A percentile compares a stretch with the other conserved stretches of the same genome.
phyloP scores from a whole-genome alignment of 2,888 invertebrate genomes.

The Microctonus aethiopoides region DNA sequence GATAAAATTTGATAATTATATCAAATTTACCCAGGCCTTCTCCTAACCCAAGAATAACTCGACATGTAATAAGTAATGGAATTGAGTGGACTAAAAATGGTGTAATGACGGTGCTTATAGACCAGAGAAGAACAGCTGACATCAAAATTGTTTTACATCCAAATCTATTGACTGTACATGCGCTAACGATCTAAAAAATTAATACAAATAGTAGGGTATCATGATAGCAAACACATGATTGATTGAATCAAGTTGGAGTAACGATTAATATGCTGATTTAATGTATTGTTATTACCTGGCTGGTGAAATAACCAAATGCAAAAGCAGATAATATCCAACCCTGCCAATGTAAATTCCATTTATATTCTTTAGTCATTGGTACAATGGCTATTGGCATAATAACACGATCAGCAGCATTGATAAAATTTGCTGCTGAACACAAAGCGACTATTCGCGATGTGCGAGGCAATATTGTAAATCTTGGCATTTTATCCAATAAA shows the following conservation, averaged over 20 bases:
- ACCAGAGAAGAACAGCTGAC: constrained; percentile 79
- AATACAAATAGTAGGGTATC: not conserved
- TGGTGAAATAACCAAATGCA: constrained; percentile 81
- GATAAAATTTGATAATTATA: constrained; percentile 4
- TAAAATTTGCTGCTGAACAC: constrained; percentile 80
- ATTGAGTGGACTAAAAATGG: constrained; percentile 77
- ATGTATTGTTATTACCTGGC: constrained; percentile 70
- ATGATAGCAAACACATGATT: not conserved
- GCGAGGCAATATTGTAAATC: constrained; percentile 69
- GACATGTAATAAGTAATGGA: constrained; percentile 72
- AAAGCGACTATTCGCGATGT: constrained; percentile 74
- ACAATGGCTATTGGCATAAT: constrained; percentile 84
- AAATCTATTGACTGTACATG: constrained; percentile 75
- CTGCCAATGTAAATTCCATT: constrained; percentile 78
- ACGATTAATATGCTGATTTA: not conserved
- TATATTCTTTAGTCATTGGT: constrained; percentile 78
- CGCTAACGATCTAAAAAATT: constrained; percentile 71
- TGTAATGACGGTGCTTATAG: constrained; percentile 77
- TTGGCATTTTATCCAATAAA: constrained; percentile 62
- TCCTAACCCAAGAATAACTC: constrained; percentile 78
- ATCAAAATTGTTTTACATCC: constrained; percentile 78
- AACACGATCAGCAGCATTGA: constrained; percentile 81
- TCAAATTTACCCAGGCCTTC: constrained; percentile 76
- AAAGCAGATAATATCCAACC: constrained; percentile 82
- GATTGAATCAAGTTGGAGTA: not conserved